Conservation (phyloP, 92 coral and sea anemone genomes). For the Actinernus sp. region DNA sequence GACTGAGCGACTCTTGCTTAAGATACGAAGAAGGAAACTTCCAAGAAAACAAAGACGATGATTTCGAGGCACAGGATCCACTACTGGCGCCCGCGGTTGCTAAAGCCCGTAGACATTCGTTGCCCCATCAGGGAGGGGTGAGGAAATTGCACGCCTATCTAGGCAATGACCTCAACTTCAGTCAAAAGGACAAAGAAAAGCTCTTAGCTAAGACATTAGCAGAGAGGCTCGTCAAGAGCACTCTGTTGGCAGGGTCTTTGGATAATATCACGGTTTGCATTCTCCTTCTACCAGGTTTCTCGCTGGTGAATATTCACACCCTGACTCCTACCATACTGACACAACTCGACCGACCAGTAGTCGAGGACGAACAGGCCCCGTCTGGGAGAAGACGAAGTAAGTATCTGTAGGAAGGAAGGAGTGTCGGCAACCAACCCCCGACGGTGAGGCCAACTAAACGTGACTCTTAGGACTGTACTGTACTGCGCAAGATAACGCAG, state of each 20-base stretch:
- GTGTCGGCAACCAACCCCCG: too few relatives aligned
- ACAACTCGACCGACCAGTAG: conserved; percentile 32
- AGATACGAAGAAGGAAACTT: conserved; percentile 10
- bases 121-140: conserved; percentile 59
- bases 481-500: too few relatives aligned
- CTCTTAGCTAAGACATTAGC: conserved; percentile 79
- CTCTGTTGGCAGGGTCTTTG: conserved; percentile 89
- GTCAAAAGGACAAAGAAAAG: conserved; percentile 66
- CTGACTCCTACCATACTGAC: conserved; percentile 45
- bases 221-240: conserved; percentile 87
- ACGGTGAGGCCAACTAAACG: too few relatives aligned
- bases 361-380: too few relatives aligned
- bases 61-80: not conserved
- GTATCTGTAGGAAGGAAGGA: too few relatives aligned
- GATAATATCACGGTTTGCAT: conserved; percentile 81
- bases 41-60: conserved; percentile 6
- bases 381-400: too few relatives aligned
- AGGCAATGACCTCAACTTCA: not conserved
- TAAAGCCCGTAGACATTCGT: conserved; percentile 55
- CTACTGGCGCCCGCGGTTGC: not conserved
- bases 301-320: conserved; percentile 61
- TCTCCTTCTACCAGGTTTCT: conserved; percentile 87
- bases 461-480: too few relatives aligned
- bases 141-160: conserved; percentile 7
- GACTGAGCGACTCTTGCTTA: conserved; percentile 46